Evolutionary conservation across 2,797 vertebrate genomes (phyloP), one percentile per base, ranked within the genome.

Genomic region (Epinephelus malabaricus): DNA sequence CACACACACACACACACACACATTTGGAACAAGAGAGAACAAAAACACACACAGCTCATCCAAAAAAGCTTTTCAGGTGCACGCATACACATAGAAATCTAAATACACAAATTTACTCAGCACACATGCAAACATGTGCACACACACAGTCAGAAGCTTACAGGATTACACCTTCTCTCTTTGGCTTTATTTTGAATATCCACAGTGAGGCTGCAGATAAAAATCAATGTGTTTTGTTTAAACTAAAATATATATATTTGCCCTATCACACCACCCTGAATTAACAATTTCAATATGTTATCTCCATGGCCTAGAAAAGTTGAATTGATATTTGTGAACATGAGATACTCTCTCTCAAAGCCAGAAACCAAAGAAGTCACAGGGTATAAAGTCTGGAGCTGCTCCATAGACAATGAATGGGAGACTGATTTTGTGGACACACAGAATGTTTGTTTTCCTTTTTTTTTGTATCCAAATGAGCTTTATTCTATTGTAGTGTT

Each of bases 91-190:
- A 64, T 51, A 19, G 15, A 46, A 38, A 40, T 40, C 51, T 38
- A 69, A 76, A 76, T 45, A 40, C 50, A 56, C 46, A 58, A 50
- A 72, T 73, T 79, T 67, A 49, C 49, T 67, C 40, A 54, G 55
- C 30, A 68, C 43, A 62, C 73, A 69, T 27, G 38, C 15, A 80
- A 62, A 75, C 21, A 72, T 10, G 61, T 69, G 56, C 15, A 43
- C 47, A 21, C 43, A 47, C 19, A 58, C 51, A 46, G 9, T 43
- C 45, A 43, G 45, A 15, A 15, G 62, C 58, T 72, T 59, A 67
- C 59, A 34, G 65, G 74, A 84, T 84, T 73, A 77, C 43, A 50
- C 19, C 19, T 13, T 40, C 12, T 19, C 23, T 21, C 46, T 65
- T 38, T 62, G 54, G 55, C 17, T 77, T 67, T 59, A 74, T 49